These are phyloP conservation scores for Orussus abietinus DNA, from an alignment of 1,140 invertebrate genomes.

Conservation along the genomic window DNA sequence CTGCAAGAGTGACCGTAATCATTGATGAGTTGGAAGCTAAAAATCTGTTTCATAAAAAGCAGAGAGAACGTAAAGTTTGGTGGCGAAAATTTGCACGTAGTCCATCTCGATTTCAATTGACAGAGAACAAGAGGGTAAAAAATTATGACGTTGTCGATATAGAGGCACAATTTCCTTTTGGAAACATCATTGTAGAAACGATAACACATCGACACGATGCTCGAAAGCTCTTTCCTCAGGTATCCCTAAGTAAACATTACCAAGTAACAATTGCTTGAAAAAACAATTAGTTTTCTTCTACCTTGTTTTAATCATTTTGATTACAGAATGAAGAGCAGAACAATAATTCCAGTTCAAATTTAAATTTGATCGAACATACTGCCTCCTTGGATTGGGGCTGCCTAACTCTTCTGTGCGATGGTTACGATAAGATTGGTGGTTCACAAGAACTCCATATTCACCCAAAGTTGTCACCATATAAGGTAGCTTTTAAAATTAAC, in stretches of 20 bases:
- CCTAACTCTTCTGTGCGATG: slow-evolving; percentile 63
- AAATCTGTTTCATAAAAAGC: slow-evolving; percentile 63
- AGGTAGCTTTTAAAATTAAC: slow-evolving; percentile 58
- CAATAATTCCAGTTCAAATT: slow-evolving; percentile 42
- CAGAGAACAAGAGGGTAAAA: slow-evolving; percentile 34
- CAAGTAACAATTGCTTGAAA: slow-evolving; percentile 21
- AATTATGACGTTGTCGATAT: slow-evolving; percentile 48
- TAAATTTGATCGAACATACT: slow-evolving; percentile 55
- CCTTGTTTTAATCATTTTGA: slow-evolving; percentile 58
- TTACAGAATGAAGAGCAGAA: slow-evolving; percentile 48
- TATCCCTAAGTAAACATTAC: slow-evolving; percentile 12
- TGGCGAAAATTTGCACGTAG: slow-evolving; percentile 62
- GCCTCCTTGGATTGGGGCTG: slow-evolving; percentile 59
- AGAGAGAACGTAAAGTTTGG: slow-evolving; percentile 73
- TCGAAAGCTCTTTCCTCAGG: slow-evolving; percentile 30
- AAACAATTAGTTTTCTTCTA: too few relatives aligned
- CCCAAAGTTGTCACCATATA: slow-evolving; percentile 69
- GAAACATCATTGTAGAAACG: slow-evolving; percentile 36
- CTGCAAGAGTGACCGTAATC: slow-evolving; percentile 31
- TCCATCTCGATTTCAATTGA: slow-evolving; percentile 37
- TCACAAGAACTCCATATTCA: slow-evolving; percentile 59
- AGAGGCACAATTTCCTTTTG: slow-evolving; percentile 42
- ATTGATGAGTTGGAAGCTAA: slow-evolving; percentile 29
- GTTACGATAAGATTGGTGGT: slow-evolving; percentile 44
- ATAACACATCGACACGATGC: slow-evolving; percentile 34